Evolutionary conservation across 2,888 invertebrate genomes (phyloP), one percentile per base, ranked within the genome.

Genomic region (Zelleria hepariella): DNA sequence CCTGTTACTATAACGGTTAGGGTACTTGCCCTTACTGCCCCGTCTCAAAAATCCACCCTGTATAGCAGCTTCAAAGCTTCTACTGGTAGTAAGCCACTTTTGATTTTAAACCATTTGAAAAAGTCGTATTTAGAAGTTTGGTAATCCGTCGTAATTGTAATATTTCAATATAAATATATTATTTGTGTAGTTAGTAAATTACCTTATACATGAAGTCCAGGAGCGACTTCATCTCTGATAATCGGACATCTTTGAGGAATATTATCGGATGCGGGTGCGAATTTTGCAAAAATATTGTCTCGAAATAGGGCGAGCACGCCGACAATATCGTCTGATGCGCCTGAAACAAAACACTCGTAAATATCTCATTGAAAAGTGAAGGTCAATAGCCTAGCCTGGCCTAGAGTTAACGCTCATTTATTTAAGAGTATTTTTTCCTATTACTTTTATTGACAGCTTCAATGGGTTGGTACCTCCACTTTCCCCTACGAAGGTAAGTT

Each of bases 191-290:
- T n/a, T n/a, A n/a, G n/a, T n/a, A 10, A 49, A 15, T 78, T 77
- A 94, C 95, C 90, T 95, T 95, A 90, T 97, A 97, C 96, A 97
- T 96, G 85, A 96, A 97, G 90, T 95, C 95, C 81, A 96, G 91
- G 78, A 96, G 90, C 68, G 95, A 95, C 86, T 95, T 95, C 92
- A 96, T 95, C 89, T 96, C 96, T 79, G 93, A 93, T 80, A 93
- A 94, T 89, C 95, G 93, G 79, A 96, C 96, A 93, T 96, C 96
- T 92, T 95, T 96, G 78, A 96, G 92, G 87, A 96, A 96, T 88
- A 96, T 96, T 80, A 96, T 96, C 63, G 96, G 96, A 89, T 96
- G 96, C 75, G 96, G 96, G 90, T 96, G 96, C 70, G 91, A 91
- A 82, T 96, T 96, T 88, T 95, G 94, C 76, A 95, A 91, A 88